Base-by-base conservation (phyloP, 2,797 vertebrate genomes). In the Eurystomus glaucurus region DNA sequence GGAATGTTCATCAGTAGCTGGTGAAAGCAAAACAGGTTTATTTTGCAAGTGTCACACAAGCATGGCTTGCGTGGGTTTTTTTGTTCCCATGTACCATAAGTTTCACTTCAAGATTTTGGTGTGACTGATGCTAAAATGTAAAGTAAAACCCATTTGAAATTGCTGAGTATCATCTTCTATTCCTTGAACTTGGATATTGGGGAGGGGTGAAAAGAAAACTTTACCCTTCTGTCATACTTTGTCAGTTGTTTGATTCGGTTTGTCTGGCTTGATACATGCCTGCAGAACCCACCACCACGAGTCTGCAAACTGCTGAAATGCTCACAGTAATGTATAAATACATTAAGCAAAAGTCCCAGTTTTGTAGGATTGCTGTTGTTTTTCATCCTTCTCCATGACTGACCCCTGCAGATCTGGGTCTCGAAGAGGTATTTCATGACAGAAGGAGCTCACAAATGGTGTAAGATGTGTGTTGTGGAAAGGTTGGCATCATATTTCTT, bases 401-500 rank as follows among this genome's bases (percentile, higher is more conserved):
- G 71, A 90, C 89, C 81, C 70, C 84, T 41, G 68, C 68, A 61
- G 81, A 91, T 68, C 84, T 51, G 71, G 45, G 64, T 52, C 51
- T 74, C 58, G 18, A 1, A 94, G 91, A 90, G 68, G 87, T 81
- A 85, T 93, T 90, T 92, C 75, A 37, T 78, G 90, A 83, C 84
- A 94, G 93, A 57, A 83, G 72, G 71, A 83, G 88, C 94, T 94
- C 83, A 78, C 81, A 68, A 96, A 88, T 26, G 68, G 84, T 68
- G 72, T 13, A 66, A 93, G 90, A 92, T 81, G 57, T 52, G 88
- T 92, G 92, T 61, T 5, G 9, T 17, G 82, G 86, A 95, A 75
- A 90, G 78, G 84, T 35, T 95, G 93, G 69, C 85, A 8, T 91
- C 92, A 55, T 97, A 93, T 94, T 91, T 96, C 96, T 91, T 48